Evolutionary conservation across 2,797 vertebrate genomes (phyloP).

Genomic region (Hafferia zeledoni): DNA sequence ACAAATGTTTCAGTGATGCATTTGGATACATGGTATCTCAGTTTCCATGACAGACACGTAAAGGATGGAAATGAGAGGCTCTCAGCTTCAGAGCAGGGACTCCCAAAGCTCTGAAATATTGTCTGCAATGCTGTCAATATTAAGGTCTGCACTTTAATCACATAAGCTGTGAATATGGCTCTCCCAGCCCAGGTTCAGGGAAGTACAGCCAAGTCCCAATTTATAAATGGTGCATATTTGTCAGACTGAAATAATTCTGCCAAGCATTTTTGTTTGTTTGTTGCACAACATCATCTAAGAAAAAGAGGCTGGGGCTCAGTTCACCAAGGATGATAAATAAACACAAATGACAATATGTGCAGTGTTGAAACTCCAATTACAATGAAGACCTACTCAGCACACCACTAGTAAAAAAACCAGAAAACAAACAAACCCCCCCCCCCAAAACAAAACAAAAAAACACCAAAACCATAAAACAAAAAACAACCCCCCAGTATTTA

Average conservation of each 20-base stretch:
- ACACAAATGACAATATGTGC: not conserved
- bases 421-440: no score
- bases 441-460: no score
- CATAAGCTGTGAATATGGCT: not conserved
- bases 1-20: not conserved
- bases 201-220: not conserved
- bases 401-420: not conserved
- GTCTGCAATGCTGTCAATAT: not conserved
- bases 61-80: not conserved
- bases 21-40: not conserved
- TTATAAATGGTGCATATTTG: not conserved
- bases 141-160: not conserved
- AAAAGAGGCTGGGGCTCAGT: not conserved
- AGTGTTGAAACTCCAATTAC: not conserved
- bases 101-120: not conserved
- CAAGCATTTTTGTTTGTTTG: not conserved
- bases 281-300: not conserved
- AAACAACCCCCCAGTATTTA: not conserved
- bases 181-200: not conserved
- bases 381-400: not conserved
- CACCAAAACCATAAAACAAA: no score
- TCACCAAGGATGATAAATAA: not conserved
- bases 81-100: not conserved
- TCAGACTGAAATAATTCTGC: not conserved
- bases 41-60: not conserved